These are phyloP conservation scores for Andrena dorsata DNA, from an alignment of 2,888 invertebrate species.

Conservation along the genomic window DNA sequence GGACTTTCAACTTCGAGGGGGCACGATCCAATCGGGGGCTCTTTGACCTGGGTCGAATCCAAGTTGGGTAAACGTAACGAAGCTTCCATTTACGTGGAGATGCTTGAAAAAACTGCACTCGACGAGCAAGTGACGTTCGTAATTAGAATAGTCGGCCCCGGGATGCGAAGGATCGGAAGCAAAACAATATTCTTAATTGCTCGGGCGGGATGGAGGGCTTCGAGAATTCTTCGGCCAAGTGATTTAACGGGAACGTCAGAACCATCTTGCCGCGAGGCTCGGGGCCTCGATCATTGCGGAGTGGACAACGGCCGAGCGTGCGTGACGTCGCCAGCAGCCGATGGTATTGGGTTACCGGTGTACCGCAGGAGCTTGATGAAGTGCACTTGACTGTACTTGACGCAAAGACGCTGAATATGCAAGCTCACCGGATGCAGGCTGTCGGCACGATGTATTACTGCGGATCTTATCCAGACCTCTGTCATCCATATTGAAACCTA, in stretches of 20 bases:
- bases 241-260: background rate
- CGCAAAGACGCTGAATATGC: slow-evolving; percentile 82
- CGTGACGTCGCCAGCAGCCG: slow-evolving; percentile 60
- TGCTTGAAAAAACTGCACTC: too few relatives aligned
- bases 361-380: slow-evolving; percentile 76
- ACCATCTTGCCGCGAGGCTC: background rate
- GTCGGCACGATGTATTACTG: slow-evolving; percentile 83
- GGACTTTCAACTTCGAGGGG: slow-evolving; percentile 7
- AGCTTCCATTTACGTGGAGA: background rate
- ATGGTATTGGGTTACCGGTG: slow-evolving; percentile 61
- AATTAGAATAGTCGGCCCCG: too few relatives aligned
- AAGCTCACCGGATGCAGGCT: slow-evolving; percentile 82
- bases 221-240: background rate
- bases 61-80: background rate
- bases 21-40: background rate
- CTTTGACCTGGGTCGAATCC: background rate
- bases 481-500: slow-evolving; percentile 79
- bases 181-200: too few relatives aligned
- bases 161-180: too few relatives aligned
- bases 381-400: slow-evolving; percentile 78
- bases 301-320: slow-evolving; percentile 55
- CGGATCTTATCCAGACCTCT: slow-evolving; percentile 81
- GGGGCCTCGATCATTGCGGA: slow-evolving; percentile 37
- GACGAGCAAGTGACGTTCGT: too few relatives aligned
- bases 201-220: background rate